Evolutionary conservation across 2,797 vertebrate genomes (phyloP).

Genomic region (Ciconia nigra): DNA sequence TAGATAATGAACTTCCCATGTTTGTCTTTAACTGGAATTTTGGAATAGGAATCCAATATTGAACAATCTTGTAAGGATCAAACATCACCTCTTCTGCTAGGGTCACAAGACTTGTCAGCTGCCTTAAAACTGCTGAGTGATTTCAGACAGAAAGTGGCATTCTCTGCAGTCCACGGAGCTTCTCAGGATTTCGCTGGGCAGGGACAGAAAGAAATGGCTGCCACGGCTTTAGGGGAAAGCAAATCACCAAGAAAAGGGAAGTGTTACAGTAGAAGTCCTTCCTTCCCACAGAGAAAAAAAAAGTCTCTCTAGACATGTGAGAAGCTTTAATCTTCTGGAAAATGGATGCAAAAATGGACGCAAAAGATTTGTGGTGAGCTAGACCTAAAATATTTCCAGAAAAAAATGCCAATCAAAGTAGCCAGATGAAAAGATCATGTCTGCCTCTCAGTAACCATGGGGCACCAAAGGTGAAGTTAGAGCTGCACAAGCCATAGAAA

Average conservation of each 20-base stretch:
- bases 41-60: background rate
- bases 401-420: background rate
- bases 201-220: background rate
- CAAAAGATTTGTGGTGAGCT: background rate
- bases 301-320: background rate
- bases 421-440: background rate
- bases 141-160: background rate
- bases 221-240: background rate
- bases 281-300: background rate
- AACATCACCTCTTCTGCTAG: background rate
- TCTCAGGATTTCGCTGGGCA: background rate
- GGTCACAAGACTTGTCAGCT: background rate
- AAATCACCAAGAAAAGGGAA: background rate
- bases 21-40: background rate
- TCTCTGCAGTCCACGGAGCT: rapidly evolving
- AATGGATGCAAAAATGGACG: background rate
- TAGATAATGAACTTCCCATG: background rate
- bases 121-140: background rate
- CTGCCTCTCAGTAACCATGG: background rate
- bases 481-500: background rate
- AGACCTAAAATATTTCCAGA: background rate
- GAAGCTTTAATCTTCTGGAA: background rate
- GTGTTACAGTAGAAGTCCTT: background rate
- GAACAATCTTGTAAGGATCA: background rate
- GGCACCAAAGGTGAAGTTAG: background rate